Percentiles rank a stretch among this genome's conserved stretches.
Evolutionary conservation across 2,113 vertebrate genomes (phyloP).

Genomic region (Ciconia maguari): DNA sequence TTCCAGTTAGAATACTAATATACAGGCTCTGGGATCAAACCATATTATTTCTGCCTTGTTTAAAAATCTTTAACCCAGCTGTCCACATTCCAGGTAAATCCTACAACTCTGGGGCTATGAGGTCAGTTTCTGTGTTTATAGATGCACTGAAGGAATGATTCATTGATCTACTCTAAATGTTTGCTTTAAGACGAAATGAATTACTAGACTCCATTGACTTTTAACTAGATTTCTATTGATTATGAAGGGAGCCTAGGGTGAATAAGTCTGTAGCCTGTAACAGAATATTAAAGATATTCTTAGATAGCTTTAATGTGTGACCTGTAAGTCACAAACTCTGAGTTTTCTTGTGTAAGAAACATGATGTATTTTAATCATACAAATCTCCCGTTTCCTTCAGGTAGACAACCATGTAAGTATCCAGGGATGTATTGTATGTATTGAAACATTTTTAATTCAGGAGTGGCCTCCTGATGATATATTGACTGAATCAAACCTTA

Average conservation of each 20-base stretch:
- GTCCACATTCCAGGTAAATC: neutral
- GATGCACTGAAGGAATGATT: neutral
- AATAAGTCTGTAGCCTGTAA: neutral
- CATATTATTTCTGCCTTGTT: neutral
- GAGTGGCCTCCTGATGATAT: neutral
- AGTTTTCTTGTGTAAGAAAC: neutral
- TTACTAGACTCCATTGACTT: neutral
- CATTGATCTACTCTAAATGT: neutral
- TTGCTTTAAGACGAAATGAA: neutral
- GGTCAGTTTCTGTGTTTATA: neutral
- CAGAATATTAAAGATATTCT: neutral
- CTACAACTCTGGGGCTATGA: neutral
- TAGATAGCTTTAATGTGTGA: neutral
- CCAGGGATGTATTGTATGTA: neutral
- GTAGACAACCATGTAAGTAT: neutral
- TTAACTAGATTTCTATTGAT: slow-evolving; percentile 6
- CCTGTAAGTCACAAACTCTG: neutral
- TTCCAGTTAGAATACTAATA: neutral
- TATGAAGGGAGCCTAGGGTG: neutral
- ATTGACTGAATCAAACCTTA: neutral
- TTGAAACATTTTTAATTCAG: neutral
- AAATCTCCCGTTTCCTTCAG: neutral
- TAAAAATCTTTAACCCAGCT: neutral
- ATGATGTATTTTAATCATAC: neutral
- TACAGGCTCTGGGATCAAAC: neutral